These are phyloP conservation scores for Pocillopora damicornis DNA, from an alignment of 64 coral and sea anemone species.

Conservation along the genomic window DNA sequence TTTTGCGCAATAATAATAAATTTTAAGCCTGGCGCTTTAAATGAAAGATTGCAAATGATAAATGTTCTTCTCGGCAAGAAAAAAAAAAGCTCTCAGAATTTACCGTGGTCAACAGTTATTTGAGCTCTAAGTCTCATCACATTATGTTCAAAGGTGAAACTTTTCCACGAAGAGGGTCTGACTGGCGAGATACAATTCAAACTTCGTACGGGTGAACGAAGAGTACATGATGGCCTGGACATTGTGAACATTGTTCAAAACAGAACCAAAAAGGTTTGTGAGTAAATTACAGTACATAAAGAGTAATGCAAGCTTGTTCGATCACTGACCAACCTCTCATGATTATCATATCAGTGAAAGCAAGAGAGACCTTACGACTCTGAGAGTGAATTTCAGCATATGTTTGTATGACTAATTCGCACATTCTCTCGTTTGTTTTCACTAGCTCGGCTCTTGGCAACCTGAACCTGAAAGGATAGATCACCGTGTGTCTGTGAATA, in stretches of 20 bases:
- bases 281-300: too few species aligned
- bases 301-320: background rate
- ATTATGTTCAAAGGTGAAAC: constrained; percentile 18
- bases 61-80: too few species aligned
- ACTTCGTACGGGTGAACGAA: background rate
- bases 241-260: constrained; percentile 40
- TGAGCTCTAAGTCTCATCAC: background rate
- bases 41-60: too few species aligned
- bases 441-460: constrained; percentile 47
- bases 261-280: constrained; percentile 42
- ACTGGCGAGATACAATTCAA: constrained; percentile 33
- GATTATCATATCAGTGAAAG: background rate
- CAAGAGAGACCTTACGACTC: background rate
- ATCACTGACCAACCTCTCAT: background rate
- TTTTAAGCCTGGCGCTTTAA: too few species aligned
- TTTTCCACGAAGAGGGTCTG: constrained; percentile 3
- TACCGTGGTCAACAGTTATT: background rate
- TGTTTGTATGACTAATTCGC: too few species aligned
- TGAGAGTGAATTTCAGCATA: background rate
- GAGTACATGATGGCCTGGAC: constrained; percentile 22
- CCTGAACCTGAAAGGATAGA: constrained; percentile 12
- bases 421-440: background rate
- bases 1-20: too few species aligned
- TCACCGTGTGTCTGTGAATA: constrained; percentile 16
- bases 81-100: too few species aligned